A percentile compares a stretch with the other conserved stretches of the same genome.
Evolutionary conservation across 2,113 vertebrate species (phyloP).

Genomic region (Strix uralensis): DNA sequence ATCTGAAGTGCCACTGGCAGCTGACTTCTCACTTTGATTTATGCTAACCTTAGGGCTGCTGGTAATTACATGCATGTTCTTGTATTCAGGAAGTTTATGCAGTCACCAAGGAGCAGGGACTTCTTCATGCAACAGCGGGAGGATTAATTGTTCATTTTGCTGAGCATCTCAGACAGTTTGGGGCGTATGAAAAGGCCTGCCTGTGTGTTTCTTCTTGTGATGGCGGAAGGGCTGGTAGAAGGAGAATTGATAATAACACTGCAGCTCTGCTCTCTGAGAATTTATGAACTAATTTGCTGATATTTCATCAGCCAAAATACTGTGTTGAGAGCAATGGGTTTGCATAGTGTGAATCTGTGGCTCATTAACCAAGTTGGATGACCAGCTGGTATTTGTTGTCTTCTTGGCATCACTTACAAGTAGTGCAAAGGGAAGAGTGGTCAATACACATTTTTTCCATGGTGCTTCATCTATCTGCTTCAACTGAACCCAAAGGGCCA

Average conservation of each 20-base stretch:
- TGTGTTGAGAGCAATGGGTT: background rate
- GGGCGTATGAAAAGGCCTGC: conserved; percentile 9
- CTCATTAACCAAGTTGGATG: background rate
- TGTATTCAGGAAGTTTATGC: conserved; percentile 30
- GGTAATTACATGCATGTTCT: conserved; percentile 52
- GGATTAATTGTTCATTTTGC: conserved; percentile 8
- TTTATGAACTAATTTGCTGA: conserved; percentile 1
- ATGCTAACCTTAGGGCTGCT: conserved; percentile 54
- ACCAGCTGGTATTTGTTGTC: background rate
- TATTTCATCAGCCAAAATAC: background rate
- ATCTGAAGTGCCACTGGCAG: conserved; percentile 57
- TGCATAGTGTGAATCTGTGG: background rate
- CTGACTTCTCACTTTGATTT: conserved; percentile 66
- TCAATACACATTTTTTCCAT: background rate
- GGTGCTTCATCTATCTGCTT: background rate
- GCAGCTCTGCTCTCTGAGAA: background rate
- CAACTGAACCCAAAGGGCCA: background rate
- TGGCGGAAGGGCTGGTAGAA: background rate
- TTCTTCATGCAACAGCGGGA: conserved; percentile 20
- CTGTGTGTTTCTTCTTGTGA: conserved; percentile 11
- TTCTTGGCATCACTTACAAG: background rate
- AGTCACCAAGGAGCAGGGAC: conserved; percentile 31
- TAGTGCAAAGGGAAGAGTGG: background rate
- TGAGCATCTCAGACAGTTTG: conserved; percentile 23
- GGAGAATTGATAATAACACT: background rate